Evolutionary conservation across 2,113 vertebrate genomes (phyloP), one percentile per base, ranked within the genome.

Genomic region (Saccopteryx bilineata): DNA sequence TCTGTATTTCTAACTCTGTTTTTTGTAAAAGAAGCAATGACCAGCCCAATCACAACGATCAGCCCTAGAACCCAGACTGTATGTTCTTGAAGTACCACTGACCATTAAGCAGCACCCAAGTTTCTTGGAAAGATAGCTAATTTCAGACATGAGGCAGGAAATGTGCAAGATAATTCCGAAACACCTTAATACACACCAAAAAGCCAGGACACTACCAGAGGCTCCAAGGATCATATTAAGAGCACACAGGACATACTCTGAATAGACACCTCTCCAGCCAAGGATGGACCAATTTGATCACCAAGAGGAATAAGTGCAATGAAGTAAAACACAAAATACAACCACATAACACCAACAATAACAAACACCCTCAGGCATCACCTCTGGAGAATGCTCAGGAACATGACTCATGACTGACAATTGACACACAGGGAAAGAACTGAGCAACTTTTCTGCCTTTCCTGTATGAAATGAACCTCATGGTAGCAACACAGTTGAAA

Each of bases 21-120:
- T 96, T 96, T 69, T 87, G 9, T 69, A 63, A 65, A 69, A 21
- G 68, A 91, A 74, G 60, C 7, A 60, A 33, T 60, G 21, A 69
- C 19, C 15, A n/a, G 33, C 11, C 21, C 46, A 78, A 50, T 50
- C 54, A 18, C 31, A 88, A 71, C 17, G 10, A 78, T 46, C 31
- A 31, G 7, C 28, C 58, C 33, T n/a, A 12, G 26, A 33, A 17
- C 31, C 46, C 39, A 91, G 60, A n/a, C 23, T 33, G 31, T 24
- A 11, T 33, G n/a, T 52, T 91, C 52, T 60, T 48, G 50, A 91
- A 71, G 56, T 13, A 31, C 33, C 52, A n/a, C 1, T 85, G 81
- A n/a, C 50, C 21, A n/a, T 19, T 66, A 61, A 68, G 50, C 9
- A 50, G 72, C 52, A 60, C 7, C 33, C 60, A 58, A 52, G 18